phyloP scores from a whole-genome alignment of 1,140 invertebrate genomes.

The Hetaerina americana region DNA sequence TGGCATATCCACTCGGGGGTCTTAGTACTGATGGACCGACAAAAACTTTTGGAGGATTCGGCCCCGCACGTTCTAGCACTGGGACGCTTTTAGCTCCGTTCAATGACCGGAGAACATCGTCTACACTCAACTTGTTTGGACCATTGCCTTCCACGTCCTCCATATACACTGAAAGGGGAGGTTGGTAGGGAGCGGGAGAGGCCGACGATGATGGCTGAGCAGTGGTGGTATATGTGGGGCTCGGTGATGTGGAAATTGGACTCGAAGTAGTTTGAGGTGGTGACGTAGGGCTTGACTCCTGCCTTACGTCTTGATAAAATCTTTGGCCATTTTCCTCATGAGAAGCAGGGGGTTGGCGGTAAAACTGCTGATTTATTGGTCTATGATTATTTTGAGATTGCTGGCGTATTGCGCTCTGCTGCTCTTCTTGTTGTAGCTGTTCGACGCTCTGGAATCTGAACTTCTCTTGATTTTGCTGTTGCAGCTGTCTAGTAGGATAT shows the following conservation, averaged over 20 bases:
- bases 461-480: slow-evolving; percentile 22
- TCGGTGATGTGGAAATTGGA: slow-evolving; percentile 20
- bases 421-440: background rate
- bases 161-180: slow-evolving; percentile 65
- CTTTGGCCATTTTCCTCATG: background rate
- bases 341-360: background rate
- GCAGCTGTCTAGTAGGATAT: slow-evolving; percentile 19
- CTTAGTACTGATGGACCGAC: slow-evolving; percentile 60
- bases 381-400: slow-evolving; percentile 3
- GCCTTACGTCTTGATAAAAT: background rate
- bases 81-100: slow-evolving; percentile 57
- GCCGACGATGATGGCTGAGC: slow-evolving; percentile 20
- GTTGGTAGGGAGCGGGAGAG: slow-evolving; percentile 50
- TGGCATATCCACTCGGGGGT: slow-evolving; percentile 53
- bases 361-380: background rate
- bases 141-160: slow-evolving; percentile 18
- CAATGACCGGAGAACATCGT: slow-evolving; percentile 51
- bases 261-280: slow-evolving; percentile 6
- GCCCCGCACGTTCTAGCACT: slow-evolving; percentile 60
- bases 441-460: slow-evolving; percentile 13
- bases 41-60: slow-evolving; percentile 53
- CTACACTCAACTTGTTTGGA: slow-evolving; percentile 38
- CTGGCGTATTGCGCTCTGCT: background rate
- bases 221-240: slow-evolving; percentile 20
- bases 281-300: background rate